Conservation (phyloP, 2,888 invertebrate species). For the Apoda limacodes region DNA sequence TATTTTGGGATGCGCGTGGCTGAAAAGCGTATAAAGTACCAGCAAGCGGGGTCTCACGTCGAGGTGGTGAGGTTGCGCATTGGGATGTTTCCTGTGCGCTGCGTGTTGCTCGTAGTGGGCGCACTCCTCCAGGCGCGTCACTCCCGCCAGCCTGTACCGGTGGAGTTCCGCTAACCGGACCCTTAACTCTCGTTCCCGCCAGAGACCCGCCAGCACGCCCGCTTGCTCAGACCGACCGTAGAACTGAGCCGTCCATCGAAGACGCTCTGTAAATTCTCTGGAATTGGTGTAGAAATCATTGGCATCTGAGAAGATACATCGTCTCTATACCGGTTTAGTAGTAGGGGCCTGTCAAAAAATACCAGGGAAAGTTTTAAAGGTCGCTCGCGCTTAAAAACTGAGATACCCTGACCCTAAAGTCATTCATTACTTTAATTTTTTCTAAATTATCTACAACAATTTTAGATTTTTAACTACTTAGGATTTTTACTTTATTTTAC, state of each 20-base stretch:
- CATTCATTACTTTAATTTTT: no score
- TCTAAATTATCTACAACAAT: no score
- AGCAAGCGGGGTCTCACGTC: constrained; percentile 67
- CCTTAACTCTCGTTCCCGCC: constrained; percentile 87
- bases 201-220: constrained; percentile 80
- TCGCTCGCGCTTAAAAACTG: no score
- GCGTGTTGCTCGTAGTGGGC: constrained; percentile 88
- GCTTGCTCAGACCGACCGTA: constrained; percentile 88
- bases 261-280: constrained; percentile 85
- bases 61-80: constrained; percentile 62
- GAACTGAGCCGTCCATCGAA: constrained; percentile 90
- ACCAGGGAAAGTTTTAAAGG: background rate
- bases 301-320: no score
- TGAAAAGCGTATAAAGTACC: no score
- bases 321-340: no score
- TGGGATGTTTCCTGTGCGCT: constrained; percentile 69
- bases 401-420: no score
- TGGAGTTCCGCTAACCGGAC: constrained; percentile 84
- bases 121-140: constrained; percentile 86
- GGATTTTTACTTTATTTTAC: no score
- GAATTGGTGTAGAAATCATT: no score
- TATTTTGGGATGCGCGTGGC: no score
- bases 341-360: no score
- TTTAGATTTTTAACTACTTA: no score
- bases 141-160: constrained; percentile 86